Percentiles rank a stretch among this genome's conserved stretches.
Conservation (phyloP, 1,140 invertebrate species). For the Sarcophaga bullata region DNA sequence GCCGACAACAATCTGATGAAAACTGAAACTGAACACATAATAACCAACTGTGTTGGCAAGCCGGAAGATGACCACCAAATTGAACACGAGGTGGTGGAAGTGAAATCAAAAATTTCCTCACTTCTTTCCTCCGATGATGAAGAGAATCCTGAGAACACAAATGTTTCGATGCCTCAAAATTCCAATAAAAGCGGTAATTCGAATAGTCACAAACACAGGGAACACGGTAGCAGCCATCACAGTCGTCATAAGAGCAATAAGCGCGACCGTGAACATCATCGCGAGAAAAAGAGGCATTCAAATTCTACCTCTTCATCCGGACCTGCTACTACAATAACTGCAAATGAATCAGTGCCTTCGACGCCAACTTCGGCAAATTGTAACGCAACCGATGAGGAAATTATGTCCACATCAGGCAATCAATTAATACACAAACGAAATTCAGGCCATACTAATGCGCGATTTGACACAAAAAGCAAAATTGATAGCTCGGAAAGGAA, state of each 20-base stretch:
- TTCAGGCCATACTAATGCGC: slow-evolving; percentile 50
- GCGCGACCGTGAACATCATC: slow-evolving; percentile 59
- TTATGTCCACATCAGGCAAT: slow-evolving; percentile 45
- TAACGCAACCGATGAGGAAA: slow-evolving; percentile 58
- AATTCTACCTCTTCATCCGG: slow-evolving; percentile 47
- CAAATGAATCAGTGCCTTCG: slow-evolving; percentile 44
- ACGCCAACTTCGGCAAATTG: slow-evolving; percentile 40
- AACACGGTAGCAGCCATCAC: slow-evolving; percentile 50
- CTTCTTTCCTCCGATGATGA: slow-evolving; percentile 1
- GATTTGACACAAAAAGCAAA: slow-evolving; percentile 18
- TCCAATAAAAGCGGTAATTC: neutral
- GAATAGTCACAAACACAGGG: slow-evolving; percentile 26
- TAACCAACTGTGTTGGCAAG: neutral
- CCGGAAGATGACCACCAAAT: neutral
- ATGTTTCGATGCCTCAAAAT: neutral
- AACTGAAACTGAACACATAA: neutral
- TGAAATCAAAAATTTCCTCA: neutral
- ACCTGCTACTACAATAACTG: neutral
- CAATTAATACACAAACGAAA: slow-evolving; percentile 49
- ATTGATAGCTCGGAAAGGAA: slow-evolving; percentile 51
- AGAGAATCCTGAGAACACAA: neutral
- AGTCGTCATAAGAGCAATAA: slow-evolving; percentile 51
- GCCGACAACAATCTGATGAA: neutral
- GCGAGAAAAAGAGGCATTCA: slow-evolving; percentile 62
- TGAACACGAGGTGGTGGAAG: slow-evolving; percentile 29